Evolutionary conservation across 2,888 invertebrate species (phyloP).

Genomic region (Pollenia angustigena): DNA sequence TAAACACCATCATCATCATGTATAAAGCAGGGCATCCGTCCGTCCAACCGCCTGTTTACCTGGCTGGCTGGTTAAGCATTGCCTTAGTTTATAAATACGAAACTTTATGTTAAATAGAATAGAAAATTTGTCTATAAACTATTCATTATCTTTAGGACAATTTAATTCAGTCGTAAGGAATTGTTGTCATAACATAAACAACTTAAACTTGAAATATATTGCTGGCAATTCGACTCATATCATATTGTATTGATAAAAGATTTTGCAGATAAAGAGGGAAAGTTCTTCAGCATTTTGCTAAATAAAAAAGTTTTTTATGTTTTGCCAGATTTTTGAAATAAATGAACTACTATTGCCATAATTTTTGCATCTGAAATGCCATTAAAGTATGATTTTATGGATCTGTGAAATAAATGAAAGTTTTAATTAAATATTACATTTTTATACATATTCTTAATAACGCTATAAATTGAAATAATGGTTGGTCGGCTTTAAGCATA

Average conservation of each 20-base stretch:
- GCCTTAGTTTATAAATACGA: slow-evolving; percentile 7
- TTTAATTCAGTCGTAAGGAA: slow-evolving; percentile 53
- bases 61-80: background rate
- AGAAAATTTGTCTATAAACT: slow-evolving; percentile 63
- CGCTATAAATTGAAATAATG: too few relatives aligned
- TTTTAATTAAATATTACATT: too few relatives aligned
- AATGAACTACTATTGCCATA: too few relatives aligned
- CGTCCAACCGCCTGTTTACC: background rate
- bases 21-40: background rate
- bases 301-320: background rate
- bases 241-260: slow-evolving; percentile 17
- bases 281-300: background rate
- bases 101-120: slow-evolving; percentile 43
- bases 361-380: too few relatives aligned
- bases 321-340: too few relatives aligned
- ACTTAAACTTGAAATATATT: slow-evolving; percentile 21
- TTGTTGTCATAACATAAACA: slow-evolving; percentile 52
- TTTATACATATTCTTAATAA: too few relatives aligned
- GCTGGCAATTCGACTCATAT: slow-evolving; percentile 6
- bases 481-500: too few relatives aligned
- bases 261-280: background rate
- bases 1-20: slow-evolving; percentile 35
- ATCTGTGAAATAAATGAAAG: too few relatives aligned
- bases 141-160: slow-evolving; percentile 58
- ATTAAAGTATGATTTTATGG: too few relatives aligned